Conservation (phyloP, 1,140 invertebrate genomes). For the Eupristina koningsbergeri region DNA sequence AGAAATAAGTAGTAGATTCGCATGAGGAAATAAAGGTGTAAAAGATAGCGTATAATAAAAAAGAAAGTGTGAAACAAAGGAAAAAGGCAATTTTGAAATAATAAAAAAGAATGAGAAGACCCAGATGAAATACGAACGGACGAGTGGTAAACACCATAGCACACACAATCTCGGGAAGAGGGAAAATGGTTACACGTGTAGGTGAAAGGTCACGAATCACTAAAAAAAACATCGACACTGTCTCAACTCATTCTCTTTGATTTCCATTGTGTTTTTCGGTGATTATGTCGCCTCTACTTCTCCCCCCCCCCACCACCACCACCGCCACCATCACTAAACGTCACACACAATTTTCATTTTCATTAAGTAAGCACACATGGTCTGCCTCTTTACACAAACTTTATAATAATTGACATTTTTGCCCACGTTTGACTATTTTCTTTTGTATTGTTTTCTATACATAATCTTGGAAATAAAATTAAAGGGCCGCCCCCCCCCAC, state of each 20-base stretch:
- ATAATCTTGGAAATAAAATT: constrained; percentile 1
- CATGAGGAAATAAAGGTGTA: neutral
- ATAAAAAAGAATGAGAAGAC: neutral
- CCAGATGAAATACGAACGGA: neutral
- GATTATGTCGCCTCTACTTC: no score
- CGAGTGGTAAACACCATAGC: neutral
- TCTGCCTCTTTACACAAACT: neutral
- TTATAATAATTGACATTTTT: neutral
- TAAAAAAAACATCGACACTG: neutral
- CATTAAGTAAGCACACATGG: neutral
- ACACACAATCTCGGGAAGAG: no score
- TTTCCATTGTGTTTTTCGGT: no score
- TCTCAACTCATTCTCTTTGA: no score
- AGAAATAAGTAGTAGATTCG: neutral
- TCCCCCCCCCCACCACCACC: neutral
- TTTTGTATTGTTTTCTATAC: neutral
- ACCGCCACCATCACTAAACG: no score
- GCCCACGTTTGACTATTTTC: neutral
- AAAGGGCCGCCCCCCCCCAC: neutral
- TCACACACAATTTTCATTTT: no score
- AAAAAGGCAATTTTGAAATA: neutral
- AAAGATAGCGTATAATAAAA: neutral
- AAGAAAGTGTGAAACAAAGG: neutral
- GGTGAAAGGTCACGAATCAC: neutral
- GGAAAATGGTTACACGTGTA: constrained; percentile 28